Evolutionary conservation across 2,888 invertebrate species (phyloP), one percentile per base, ranked within the genome.

Genomic region (Imbricaverruca yamaguchii): DNA sequence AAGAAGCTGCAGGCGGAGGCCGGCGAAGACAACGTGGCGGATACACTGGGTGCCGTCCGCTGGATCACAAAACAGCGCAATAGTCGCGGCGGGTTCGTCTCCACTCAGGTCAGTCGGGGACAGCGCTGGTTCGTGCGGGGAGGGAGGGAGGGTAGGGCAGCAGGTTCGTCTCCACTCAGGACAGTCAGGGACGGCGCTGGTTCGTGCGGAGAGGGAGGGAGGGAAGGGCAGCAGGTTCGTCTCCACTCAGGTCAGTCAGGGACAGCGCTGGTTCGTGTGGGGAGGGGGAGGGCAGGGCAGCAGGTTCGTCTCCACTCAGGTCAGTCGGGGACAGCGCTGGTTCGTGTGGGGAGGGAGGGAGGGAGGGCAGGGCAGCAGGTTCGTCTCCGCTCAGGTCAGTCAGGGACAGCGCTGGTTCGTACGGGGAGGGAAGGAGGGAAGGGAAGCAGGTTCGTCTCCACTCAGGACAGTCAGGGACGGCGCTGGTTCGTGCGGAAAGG

Each of bases 361-460:
- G 39, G 39, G n/a, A n/a, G n/a, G n/a, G n/a, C n/a, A n/a, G n/a
- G n/a, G 90, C 4, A 94, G 94, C 9, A 93, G 93, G 1, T 94
- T 94, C 85, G 87, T 91, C 0, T 92, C 93, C n/a, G 82, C 81
- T 3, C 83, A 82, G 83, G 83, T 82, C 15, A 12, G 56, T 4
- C 53, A 53, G 69, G 69, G 59, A 39, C 39, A 39, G 39, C 39
- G 39, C 39, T 39, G 39, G 39, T 39, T 39, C 39, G 39, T 39
- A 1, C 39, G 39, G 39, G 39, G 4, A 39, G 39, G 39, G 2
- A 39, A 4, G 4, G 39, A 39, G 39, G 39, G n/a, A n/a, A n/a
- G n/a, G n/a, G n/a, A n/a, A n/a, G 94, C 9, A 93, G 93, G 1
- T 94, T 94, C 85, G 87, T 91, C 0, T 92, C 93, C n/a, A 82